Conservation (phyloP, 2,797 vertebrate genomes). For the Dendrocincla tyrannina region DNA sequence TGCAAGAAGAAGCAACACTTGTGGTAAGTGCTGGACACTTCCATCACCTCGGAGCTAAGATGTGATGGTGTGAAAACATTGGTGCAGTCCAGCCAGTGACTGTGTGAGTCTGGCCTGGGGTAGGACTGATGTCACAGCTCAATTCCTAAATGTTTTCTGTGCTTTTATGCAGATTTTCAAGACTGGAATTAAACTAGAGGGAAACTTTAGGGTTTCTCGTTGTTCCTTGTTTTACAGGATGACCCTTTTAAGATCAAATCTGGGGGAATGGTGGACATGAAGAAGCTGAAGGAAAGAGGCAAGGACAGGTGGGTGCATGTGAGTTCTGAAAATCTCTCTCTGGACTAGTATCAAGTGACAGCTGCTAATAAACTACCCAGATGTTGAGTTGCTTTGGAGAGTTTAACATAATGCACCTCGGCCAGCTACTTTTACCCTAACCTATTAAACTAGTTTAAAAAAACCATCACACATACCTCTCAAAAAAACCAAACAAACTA, state of each 20-base stretch:
- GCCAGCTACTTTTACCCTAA: background rate
- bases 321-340: background rate
- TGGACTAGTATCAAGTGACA: background rate
- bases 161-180: background rate
- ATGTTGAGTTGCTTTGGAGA: background rate
- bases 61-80: background rate
- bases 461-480: fast-evolving
- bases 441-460: background rate
- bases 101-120: background rate
- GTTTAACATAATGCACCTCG: background rate
- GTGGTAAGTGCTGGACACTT: conserved; percentile 68
- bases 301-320: conserved; percentile 85
- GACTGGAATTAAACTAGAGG: background rate
- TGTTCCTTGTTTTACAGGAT: conserved; percentile 76
- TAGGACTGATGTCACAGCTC: background rate
- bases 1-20: conserved; percentile 80
- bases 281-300: conserved; percentile 93
- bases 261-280: conserved; percentile 97
- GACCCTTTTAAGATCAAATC: conserved; percentile 96
- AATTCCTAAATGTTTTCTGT: background rate
- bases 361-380: background rate
- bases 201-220: background rate
- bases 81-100: background rate
- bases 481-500: background rate
- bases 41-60: fast-evolving